Evolutionary conservation across 1,140 invertebrate genomes (phyloP).

Genomic region (Drosophila virilis): DNA sequence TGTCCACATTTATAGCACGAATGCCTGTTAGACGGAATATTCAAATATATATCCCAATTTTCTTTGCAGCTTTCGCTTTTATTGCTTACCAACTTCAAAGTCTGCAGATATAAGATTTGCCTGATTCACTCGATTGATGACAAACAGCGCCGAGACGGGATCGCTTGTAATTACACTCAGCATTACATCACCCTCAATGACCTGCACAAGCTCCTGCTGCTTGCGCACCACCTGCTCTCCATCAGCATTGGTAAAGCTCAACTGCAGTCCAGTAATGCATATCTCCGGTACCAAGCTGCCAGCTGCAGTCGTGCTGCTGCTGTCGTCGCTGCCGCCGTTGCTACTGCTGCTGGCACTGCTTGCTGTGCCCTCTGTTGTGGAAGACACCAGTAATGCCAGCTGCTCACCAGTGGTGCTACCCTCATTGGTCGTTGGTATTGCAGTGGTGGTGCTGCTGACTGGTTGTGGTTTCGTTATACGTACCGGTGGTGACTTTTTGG

Average conservation of each 20-base stretch:
- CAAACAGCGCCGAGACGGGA: slow-evolving; percentile 71
- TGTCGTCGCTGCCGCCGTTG: background rate
- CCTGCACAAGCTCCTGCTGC: slow-evolving; percentile 69
- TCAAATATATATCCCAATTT: background rate
- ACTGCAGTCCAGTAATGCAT: slow-evolving; percentile 69
- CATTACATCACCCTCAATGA: slow-evolving; percentile 76
- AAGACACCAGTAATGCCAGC: slow-evolving; percentile 56
- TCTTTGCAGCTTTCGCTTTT: background rate
- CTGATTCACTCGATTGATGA: slow-evolving; percentile 77
- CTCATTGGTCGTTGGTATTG: slow-evolving; percentile 38
- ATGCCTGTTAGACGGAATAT: slow-evolving; percentile 44
- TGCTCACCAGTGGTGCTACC: slow-evolving; percentile 34
- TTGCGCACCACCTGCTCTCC: slow-evolving; percentile 50
- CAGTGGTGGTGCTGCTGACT: slow-evolving; percentile 27
- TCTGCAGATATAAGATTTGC: slow-evolving; percentile 75
- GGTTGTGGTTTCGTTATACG: slow-evolving; percentile 74
- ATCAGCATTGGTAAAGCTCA: slow-evolving; percentile 43
- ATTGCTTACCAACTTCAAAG: slow-evolving; percentile 76
- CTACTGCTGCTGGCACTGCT: slow-evolving; percentile 25
- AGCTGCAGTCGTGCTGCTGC: slow-evolving; percentile 39
- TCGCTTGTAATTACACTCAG: slow-evolving; percentile 75
- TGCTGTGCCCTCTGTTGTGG: slow-evolving; percentile 51
- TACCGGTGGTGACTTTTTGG: slow-evolving; percentile 53
- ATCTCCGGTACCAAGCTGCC: slow-evolving; percentile 63
- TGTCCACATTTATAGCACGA: slow-evolving; percentile 67